Conservation (phyloP, 1,140 invertebrate genomes). For the Drosophila nasuta region DNA sequence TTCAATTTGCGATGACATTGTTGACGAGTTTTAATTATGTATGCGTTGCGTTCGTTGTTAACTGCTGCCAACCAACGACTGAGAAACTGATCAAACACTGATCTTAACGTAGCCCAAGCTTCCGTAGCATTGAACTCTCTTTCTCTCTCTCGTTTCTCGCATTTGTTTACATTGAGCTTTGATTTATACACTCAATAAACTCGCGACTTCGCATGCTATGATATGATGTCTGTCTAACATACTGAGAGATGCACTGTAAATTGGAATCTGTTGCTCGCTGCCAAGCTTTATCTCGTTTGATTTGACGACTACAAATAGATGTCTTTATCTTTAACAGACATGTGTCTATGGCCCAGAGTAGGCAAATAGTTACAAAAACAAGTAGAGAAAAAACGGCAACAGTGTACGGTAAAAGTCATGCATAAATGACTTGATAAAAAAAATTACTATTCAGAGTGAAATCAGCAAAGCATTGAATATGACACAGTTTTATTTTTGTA, state of each 20-base stretch:
- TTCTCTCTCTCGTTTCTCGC: slow-evolving; percentile 6
- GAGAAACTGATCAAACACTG: slow-evolving; percentile 3
- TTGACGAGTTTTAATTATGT: slow-evolving; percentile 19
- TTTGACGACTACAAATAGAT: slow-evolving; percentile 46
- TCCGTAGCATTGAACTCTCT: not conserved
- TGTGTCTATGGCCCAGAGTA: slow-evolving; percentile 23
- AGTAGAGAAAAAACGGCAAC: not conserved
- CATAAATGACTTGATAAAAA: slow-evolving; percentile 9
- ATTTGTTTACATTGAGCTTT: slow-evolving; percentile 46
- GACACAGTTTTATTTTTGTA: not conserved
- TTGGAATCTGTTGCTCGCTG: slow-evolving; percentile 44
- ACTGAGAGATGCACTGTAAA: slow-evolving; percentile 43
- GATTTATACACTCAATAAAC: slow-evolving; percentile 38
- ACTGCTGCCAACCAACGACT: slow-evolving; percentile 55
- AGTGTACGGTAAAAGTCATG: slow-evolving; percentile 1
- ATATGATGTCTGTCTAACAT: slow-evolving; percentile 18
- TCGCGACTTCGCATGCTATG: not conserved
- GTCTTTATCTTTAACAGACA: slow-evolving; percentile 42
- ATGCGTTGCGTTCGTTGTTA: slow-evolving; percentile 28
- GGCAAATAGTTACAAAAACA: slow-evolving; percentile 10
- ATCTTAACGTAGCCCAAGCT: slow-evolving; percentile 24
- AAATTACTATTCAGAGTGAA: not conserved
- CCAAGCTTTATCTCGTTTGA: slow-evolving; percentile 40
- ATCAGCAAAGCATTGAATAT: not conserved
- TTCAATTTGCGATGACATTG: slow-evolving; percentile 85